These are phyloP conservation scores for Macrobrachium nipponense DNA, from an alignment of 1,140 invertebrate species.

Conservation along the genomic window DNA sequence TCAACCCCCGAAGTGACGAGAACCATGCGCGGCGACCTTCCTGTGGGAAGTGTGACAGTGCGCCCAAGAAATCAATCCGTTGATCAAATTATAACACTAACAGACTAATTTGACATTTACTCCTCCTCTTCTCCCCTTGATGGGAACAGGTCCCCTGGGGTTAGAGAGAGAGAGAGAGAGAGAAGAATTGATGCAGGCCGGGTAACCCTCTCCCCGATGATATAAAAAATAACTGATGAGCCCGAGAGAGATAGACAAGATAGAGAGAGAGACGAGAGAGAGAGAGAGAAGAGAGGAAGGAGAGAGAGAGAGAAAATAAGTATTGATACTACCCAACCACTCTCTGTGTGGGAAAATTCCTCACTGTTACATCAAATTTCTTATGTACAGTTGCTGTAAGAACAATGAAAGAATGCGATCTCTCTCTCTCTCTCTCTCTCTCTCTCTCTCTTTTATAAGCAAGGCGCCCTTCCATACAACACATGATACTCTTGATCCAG, in stretches of 20 bases:
- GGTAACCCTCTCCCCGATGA: not conserved
- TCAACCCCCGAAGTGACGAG: no score
- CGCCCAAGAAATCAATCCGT: not conserved
- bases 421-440: not conserved
- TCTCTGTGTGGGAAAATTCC: no score
- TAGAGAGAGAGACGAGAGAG: not conserved
- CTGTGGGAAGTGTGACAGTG: not conserved
- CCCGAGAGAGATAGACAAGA: not conserved
- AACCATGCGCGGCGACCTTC: no score
- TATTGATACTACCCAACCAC: no score
- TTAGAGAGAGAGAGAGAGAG: not conserved
- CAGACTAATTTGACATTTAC: constrained; percentile 19
- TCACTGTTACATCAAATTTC: no score
- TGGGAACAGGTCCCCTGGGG: not conserved
- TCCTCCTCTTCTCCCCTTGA: not conserved
- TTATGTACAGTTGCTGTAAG: not conserved
- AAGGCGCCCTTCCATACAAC: not conserved
- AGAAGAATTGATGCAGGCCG: not conserved
- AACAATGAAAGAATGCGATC: not conserved
- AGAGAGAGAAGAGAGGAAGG: not conserved
- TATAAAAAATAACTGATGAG: no score
- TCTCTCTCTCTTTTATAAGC: not conserved
- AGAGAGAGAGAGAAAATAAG: no score
- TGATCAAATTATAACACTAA: not conserved
- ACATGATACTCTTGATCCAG: no score